These are phyloP conservation scores for Scomber scombrus DNA, from an alignment of 2,113 vertebrate species.

Conservation along the genomic window DNA sequence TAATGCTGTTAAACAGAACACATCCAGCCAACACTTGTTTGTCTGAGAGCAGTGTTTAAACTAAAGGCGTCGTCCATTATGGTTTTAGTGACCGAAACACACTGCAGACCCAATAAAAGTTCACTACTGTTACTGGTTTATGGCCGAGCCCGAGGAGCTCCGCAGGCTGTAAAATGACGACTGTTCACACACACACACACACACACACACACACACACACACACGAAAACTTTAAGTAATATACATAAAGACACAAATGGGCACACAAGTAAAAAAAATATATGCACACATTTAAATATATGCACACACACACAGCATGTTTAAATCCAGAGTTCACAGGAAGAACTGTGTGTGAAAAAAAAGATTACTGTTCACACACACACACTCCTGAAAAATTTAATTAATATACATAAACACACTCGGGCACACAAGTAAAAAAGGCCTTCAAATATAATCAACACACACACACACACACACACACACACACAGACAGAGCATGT, in stretches of 20 bases:
- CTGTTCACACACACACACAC: conserved; percentile 19
- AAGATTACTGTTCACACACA: not conserved
- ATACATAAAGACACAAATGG: too few species aligned
- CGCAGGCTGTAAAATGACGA: conserved; percentile 24
- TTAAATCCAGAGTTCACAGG: too few species aligned
- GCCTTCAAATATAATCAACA: not conserved
- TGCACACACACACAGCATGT: not conserved
- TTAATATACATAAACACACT: too few species aligned
- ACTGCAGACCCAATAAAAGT: conserved; percentile 34
- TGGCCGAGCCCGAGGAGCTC: conserved; percentile 32
- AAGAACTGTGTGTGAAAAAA: too few species aligned
- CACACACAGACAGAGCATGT: too few species aligned
- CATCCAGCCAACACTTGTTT: not conserved
- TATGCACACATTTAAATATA: too few species aligned
- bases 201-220: conserved; percentile 18
- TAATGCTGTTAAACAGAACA: not conserved
- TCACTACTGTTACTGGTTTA: conserved; percentile 51
- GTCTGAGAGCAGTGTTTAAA: conserved; percentile 32
- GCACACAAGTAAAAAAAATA: too few species aligned
- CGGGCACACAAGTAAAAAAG: too few species aligned
- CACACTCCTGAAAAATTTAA: not conserved
- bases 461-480: not conserved
- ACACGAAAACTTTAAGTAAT: too few species aligned
- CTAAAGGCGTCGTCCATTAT: conserved; percentile 34
- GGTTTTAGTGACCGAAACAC: conserved; percentile 35